Evolutionary conservation across 2,113 vertebrate genomes (phyloP).

Genomic region (Cyanoramphus novaezelandiae): DNA sequence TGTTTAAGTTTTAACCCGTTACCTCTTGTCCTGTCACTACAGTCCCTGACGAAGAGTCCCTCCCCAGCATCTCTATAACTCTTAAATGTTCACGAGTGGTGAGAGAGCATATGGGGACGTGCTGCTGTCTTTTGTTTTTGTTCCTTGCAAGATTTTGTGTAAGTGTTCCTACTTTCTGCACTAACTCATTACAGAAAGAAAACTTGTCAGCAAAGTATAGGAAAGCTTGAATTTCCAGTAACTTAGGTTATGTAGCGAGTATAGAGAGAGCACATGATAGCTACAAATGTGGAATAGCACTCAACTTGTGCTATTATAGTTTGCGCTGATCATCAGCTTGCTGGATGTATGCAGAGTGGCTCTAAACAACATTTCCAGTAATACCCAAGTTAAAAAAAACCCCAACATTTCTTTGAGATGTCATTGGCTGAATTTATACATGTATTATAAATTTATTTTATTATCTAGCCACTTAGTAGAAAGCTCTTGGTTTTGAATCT

Average conservation of each 20-base stretch:
- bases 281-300: background rate
- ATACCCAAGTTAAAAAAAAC: background rate
- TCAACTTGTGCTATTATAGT: background rate
- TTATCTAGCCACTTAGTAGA: background rate
- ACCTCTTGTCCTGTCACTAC: too few species aligned
- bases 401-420: background rate
- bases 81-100: background rate
- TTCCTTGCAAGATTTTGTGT: background rate
- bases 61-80: background rate
- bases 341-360: background rate
- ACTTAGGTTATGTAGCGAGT: background rate
- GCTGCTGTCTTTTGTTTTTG: background rate
- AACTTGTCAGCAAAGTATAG: background rate
- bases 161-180: background rate
- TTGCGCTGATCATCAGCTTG: background rate
- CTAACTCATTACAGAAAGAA: background rate
- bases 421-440: background rate
- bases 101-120: background rate
- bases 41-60: too few species aligned
- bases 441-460: background rate
- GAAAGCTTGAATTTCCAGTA: background rate
- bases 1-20: too few species aligned
- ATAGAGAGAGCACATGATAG: background rate
- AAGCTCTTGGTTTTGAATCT: background rate
- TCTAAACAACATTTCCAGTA: background rate